A percentile compares a stretch with the other conserved stretches of the same genome.
These are phyloP conservation scores for Melanerpes aurifrons DNA, from an alignment of 2,113 vertebrate genomes.

Conservation along the genomic window DNA sequence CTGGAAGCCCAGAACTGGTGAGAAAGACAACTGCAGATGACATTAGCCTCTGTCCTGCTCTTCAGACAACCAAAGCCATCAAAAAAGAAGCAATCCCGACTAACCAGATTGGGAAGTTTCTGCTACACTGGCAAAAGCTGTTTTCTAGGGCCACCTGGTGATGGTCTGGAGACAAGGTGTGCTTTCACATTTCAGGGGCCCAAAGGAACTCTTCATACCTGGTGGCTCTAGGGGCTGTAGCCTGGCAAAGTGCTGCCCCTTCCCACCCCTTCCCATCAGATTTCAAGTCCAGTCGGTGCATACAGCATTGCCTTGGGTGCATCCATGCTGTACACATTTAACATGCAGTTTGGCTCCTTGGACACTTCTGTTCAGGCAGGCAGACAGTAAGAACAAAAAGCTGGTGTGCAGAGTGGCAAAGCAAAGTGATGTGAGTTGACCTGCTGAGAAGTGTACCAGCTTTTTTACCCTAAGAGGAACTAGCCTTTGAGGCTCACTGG, in stretches of 20 bases:
- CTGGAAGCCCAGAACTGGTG: neutral
- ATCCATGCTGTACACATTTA: neutral
- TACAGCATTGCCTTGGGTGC: rapidly evolving
- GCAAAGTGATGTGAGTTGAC: neutral
- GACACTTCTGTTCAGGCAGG: neutral
- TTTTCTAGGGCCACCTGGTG: conserved; percentile 47
- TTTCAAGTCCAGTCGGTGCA: rapidly evolving
- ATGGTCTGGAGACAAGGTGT: neutral
- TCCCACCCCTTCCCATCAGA: neutral
- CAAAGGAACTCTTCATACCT: neutral
- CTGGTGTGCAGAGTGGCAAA: neutral
- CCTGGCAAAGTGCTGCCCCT: neutral
- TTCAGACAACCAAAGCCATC: neutral
- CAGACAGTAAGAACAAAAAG: neutral
- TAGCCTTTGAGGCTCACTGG: neutral
- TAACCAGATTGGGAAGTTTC: neutral
- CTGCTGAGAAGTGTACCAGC: neutral
- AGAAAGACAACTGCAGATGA: neutral
- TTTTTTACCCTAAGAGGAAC: neutral
- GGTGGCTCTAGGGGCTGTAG: neutral
- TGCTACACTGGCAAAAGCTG: neutral
- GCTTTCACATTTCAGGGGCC: rapidly evolving
- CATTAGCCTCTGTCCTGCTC: neutral
- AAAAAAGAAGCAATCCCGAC: rapidly evolving
- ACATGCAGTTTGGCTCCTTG: neutral